Conservation (phyloP, 2,113 vertebrate species). For the Ivindomyrus marchei region DNA sequence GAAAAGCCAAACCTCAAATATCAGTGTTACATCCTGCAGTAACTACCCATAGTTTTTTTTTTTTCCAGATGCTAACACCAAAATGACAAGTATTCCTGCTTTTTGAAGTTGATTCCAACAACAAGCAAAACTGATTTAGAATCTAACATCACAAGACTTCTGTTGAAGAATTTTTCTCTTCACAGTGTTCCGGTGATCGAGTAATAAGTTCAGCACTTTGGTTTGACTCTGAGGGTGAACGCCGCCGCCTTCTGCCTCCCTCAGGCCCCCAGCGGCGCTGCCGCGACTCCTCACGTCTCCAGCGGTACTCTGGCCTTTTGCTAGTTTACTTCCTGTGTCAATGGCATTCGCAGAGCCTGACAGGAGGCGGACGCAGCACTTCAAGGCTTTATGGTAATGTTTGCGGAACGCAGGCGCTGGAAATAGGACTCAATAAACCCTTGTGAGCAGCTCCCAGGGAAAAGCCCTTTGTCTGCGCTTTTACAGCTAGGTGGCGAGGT, state of each 20-base stretch:
- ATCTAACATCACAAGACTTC: background rate
- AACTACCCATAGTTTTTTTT: background rate
- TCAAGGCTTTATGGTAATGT: conserved; percentile 39
- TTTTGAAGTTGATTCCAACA: background rate
- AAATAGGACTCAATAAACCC: conserved; percentile 22
- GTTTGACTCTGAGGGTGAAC: background rate
- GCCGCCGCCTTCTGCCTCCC: background rate
- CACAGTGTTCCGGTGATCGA: background rate
- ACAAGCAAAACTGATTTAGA: background rate
- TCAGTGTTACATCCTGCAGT: background rate
- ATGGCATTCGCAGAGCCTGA: conserved; percentile 26
- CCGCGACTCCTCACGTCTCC: background rate
- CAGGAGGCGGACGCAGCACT: conserved; percentile 9
- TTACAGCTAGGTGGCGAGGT: background rate
- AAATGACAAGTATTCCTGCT: background rate
- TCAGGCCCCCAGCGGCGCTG: background rate
- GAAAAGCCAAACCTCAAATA: background rate
- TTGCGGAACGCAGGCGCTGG: conserved; percentile 6
- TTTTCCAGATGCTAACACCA: background rate
- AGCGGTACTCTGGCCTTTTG: conserved; percentile 6
- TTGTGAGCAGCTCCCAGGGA: background rate
- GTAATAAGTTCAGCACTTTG: background rate
- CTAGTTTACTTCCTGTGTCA: conserved; percentile 42
- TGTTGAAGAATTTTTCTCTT: background rate
- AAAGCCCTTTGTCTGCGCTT: conserved; percentile 7